A percentile compares a stretch with the other conserved stretches of the same genome.
Conservation (phyloP, 2,797 vertebrate genomes). For the Myotis findleyi region DNA sequence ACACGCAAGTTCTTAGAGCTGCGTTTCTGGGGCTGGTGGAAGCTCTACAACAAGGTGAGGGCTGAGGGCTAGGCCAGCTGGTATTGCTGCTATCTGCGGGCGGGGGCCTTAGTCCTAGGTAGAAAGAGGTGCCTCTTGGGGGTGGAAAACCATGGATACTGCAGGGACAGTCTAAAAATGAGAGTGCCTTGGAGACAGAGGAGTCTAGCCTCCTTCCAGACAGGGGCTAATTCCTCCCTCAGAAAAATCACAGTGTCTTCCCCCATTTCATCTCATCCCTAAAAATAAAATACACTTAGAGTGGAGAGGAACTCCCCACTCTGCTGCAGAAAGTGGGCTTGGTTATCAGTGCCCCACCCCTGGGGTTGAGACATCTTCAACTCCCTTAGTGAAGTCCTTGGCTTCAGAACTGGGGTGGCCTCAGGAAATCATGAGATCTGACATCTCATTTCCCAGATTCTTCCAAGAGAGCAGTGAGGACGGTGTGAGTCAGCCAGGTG, state of each 20-base stretch:
- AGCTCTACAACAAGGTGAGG: conserved; percentile 88
- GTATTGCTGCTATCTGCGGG: too few relatives aligned
- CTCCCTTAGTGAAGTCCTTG: background rate
- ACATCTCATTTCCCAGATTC: background rate
- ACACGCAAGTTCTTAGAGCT: conserved; percentile 89
- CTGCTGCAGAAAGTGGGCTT: background rate
- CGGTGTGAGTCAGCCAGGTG: background rate
- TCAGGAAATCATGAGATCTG: background rate
- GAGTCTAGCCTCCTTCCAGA: background rate
- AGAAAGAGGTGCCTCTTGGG: background rate
- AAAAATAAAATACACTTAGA: background rate
- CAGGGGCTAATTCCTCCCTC: background rate
- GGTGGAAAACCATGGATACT: background rate
- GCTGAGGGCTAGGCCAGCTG: fast-evolving
- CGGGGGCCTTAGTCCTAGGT: background rate
- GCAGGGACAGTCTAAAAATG: background rate
- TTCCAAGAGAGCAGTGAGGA: background rate
- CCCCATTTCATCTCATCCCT: background rate
- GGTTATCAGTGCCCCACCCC: too few relatives aligned
- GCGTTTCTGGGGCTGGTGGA: conserved; percentile 88
- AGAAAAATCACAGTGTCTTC: background rate
- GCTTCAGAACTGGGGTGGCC: background rate
- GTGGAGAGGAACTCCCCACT: background rate
- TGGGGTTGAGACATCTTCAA: background rate
- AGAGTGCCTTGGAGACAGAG: background rate